Conservation (phyloP, 1,140 invertebrate species). For the Subanguina moxae region DNA sequence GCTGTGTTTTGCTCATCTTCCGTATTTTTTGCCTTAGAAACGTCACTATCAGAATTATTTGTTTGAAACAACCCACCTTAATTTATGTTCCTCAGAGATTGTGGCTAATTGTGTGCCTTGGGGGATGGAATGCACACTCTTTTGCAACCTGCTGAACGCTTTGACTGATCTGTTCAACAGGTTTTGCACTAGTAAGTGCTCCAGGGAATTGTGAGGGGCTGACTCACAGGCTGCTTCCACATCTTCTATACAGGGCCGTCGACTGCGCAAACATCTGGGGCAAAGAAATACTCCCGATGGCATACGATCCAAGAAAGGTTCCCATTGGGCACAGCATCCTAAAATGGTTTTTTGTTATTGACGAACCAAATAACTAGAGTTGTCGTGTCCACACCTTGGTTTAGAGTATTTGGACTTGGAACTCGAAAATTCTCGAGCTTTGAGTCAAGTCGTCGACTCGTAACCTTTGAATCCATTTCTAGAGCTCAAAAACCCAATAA, state of each 20-base stretch:
- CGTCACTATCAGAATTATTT: no score
- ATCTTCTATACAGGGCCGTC: constrained; percentile 35
- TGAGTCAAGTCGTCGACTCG: no score
- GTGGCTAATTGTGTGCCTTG: constrained; percentile 6
- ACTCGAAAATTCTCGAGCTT: no score
- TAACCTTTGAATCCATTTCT: no score
- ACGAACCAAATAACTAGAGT: no score
- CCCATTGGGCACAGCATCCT: constrained; percentile 39
- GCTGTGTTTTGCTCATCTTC: no score
- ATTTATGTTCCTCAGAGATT: constrained; percentile 5
- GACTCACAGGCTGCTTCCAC: constrained; percentile 22
- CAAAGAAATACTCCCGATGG: constrained; percentile 35
- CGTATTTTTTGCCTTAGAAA: no score
- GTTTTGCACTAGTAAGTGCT: constrained; percentile 33
- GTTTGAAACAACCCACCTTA: constrained; percentile 6
- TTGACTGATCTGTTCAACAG: constrained; percentile 17
- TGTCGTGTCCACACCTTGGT: no score
- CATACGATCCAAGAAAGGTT: constrained; percentile 32
- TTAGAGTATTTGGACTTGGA: no score
- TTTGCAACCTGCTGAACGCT: constrained; percentile 16
- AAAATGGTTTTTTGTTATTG: constrained; percentile 1
- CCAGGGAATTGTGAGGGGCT: constrained; percentile 6
- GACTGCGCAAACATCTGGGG: constrained; percentile 38
- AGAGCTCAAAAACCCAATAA: no score
- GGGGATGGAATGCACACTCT: constrained; percentile 17